These are phyloP conservation scores for Ceyx melanurus DNA, from an alignment of 2,113 vertebrate species.

Conservation along the genomic window DNA sequence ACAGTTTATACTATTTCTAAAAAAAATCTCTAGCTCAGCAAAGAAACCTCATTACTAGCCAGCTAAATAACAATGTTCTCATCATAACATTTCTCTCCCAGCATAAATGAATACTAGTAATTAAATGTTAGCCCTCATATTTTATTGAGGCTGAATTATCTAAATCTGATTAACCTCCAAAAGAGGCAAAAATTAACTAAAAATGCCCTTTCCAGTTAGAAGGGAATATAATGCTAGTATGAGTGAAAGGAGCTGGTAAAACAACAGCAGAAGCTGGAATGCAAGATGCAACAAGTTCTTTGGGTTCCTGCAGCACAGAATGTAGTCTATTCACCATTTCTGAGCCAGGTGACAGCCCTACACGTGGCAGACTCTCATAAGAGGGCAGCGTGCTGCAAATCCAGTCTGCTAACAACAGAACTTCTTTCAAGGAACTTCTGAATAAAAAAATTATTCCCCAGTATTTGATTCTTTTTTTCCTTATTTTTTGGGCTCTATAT, in stretches of 20 bases:
- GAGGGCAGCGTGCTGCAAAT: neutral
- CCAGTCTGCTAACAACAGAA: neutral
- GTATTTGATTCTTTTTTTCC: neutral
- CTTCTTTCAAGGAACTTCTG: neutral
- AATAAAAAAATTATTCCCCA: neutral
- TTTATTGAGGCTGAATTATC: neutral
- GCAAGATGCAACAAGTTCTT: neutral
- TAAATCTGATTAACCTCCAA: neutral
- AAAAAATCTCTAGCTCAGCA: neutral
- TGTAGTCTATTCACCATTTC: neutral
- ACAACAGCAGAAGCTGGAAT: neutral
- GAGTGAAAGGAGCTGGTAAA: neutral
- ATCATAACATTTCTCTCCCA: neutral
- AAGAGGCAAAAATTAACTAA: neutral
- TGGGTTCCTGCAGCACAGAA: neutral
- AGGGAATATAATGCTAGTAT: neutral
- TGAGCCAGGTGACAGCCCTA: neutral
- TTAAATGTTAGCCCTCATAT: neutral
- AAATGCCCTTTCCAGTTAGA: neutral
- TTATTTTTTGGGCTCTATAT: rapidly evolving
- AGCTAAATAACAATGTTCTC: neutral
- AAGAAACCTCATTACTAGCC: neutral
- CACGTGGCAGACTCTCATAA: neutral
- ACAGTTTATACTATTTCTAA: neutral
- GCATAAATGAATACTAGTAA: neutral